These are phyloP conservation scores for Coregonus sp. DNA, from an alignment of 2,797 vertebrate species.

Conservation along the genomic window DNA sequence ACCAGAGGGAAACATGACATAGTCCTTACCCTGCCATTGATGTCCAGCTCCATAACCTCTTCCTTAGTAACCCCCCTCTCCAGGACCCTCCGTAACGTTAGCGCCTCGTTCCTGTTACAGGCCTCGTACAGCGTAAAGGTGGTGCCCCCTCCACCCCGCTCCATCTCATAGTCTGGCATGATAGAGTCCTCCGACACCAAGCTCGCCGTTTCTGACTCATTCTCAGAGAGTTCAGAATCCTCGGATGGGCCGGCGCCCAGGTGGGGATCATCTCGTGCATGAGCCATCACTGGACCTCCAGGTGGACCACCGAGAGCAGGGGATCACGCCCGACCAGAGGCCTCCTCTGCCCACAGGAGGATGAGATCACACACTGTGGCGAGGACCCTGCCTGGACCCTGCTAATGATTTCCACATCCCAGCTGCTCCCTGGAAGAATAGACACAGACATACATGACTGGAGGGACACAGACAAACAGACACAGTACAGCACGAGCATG, in stretches of 20 bases:
- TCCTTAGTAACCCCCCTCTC: constrained; percentile 75
- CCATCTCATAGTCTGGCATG: constrained; percentile 70
- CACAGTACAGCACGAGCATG: background rate
- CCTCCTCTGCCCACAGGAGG: constrained; percentile 18
- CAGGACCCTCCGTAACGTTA: constrained; percentile 72
- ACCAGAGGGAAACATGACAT: no score
- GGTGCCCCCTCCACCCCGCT: constrained; percentile 9
- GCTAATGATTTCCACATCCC: constrained; percentile 41
- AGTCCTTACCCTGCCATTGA: constrained; percentile 83
- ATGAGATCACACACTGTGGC: background rate
- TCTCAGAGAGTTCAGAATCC: constrained; percentile 57
- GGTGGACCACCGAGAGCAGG: constrained; percentile 28
- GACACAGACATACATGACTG: no score
- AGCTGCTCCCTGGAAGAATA: constrained; percentile 24
- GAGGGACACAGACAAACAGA: background rate
- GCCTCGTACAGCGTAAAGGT: constrained; percentile 80
- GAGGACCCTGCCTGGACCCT: background rate
- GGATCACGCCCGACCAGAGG: constrained; percentile 50
- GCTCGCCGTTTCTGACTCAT: constrained; percentile 73
- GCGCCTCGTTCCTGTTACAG: constrained; percentile 76
- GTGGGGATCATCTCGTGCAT: constrained; percentile 68
- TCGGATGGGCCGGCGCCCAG: constrained; percentile 69
- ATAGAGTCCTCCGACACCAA: constrained; percentile 79
- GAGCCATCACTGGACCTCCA: constrained; percentile 56
- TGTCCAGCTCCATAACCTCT: constrained; percentile 82